These are phyloP conservation scores for Drosophila littoralis DNA, from an alignment of 1,140 invertebrate species.

Conservation along the genomic window DNA sequence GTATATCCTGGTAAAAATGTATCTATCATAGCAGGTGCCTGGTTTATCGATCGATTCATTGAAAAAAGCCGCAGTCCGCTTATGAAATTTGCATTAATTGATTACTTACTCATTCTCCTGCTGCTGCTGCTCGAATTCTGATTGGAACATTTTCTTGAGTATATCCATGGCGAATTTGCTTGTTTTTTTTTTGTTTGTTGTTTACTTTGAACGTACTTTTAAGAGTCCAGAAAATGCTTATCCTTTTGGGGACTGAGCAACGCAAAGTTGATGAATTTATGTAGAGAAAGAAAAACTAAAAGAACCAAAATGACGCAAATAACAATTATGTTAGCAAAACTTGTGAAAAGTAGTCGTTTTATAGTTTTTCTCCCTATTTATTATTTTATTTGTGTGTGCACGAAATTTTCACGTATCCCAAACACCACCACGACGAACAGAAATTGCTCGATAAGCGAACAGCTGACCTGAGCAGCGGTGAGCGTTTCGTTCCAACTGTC, in stretches of 20 bases:
- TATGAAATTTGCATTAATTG: slow-evolving; percentile 6
- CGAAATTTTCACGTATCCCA: slow-evolving; percentile 44
- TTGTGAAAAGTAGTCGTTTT: slow-evolving; percentile 10
- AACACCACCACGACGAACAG: slow-evolving; percentile 48
- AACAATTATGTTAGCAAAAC: slow-evolving; percentile 27
- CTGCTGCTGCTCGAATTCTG: slow-evolving; percentile 52
- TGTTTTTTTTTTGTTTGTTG: slow-evolving; percentile 16
- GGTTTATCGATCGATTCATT: slow-evolving; percentile 51
- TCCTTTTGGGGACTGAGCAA: slow-evolving; percentile 17
- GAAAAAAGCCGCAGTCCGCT: slow-evolving; percentile 35
- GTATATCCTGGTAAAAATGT: slow-evolving; percentile 76
- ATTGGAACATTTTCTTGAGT: slow-evolving; percentile 82
- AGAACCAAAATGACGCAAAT: slow-evolving; percentile 75
- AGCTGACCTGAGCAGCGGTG: slow-evolving; percentile 33
- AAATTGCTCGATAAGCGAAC: slow-evolving; percentile 48
- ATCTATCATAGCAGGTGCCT: slow-evolving; percentile 72
- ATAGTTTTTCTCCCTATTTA: neutral
- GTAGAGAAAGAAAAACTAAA: slow-evolving; percentile 67
- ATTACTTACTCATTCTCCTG: slow-evolving; percentile 73
- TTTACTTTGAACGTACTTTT: slow-evolving; percentile 27
- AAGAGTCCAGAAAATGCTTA: neutral
- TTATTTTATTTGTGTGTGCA: slow-evolving; percentile 23
- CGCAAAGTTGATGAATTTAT: slow-evolving; percentile 47
- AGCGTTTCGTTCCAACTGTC: slow-evolving; percentile 22
- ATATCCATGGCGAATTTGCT: slow-evolving; percentile 67